Percentiles rank a stretch among this genome's conserved stretches.
phyloP scores from a whole-genome alignment of 2,888 invertebrate genomes.

The Eurytoma californica region DNA sequence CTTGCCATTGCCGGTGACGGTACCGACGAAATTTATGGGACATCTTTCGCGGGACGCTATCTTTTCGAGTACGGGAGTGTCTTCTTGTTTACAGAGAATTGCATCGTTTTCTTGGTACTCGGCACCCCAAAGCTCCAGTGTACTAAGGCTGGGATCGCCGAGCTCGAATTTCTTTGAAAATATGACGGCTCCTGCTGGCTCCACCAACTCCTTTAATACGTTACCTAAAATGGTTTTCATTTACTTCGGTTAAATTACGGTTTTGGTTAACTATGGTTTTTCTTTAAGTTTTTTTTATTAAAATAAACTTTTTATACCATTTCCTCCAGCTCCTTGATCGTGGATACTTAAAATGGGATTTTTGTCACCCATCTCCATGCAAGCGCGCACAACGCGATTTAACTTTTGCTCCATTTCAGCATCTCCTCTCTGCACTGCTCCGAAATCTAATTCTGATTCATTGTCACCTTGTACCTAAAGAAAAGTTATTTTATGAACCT shows the following conservation, averaged over 20 bases:
- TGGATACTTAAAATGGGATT: constrained; percentile 97
- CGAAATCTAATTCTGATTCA: constrained; percentile 91
- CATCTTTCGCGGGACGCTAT: constrained; percentile 93
- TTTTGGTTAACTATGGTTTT: too few species aligned
- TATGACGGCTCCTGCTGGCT: constrained; percentile 95
- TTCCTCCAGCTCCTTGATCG: constrained; percentile 99
- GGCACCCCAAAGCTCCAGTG: constrained; percentile 97
- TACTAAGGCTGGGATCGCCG: constrained; percentile 95
- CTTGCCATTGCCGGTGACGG: constrained; percentile 90
- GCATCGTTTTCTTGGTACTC: constrained; percentile 99
- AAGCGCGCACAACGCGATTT: constrained; percentile 94
- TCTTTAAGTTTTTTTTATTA: neutral
- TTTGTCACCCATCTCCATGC: constrained; percentile 86
- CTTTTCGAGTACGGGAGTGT: constrained; percentile 80
- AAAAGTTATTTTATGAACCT: constrained; percentile 8
- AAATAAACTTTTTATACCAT: constrained; percentile 76
- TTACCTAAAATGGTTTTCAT: constrained; percentile 80
- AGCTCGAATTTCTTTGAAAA: constrained; percentile 90
- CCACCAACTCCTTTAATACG: constrained; percentile 96
- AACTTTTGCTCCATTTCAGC: constrained; percentile 99
- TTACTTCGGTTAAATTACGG: neutral
- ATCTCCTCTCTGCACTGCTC: constrained; percentile 97
- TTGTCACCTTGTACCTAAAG: constrained; percentile 89
- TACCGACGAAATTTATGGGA: constrained; percentile 93
- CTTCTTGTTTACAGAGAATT: constrained; percentile 84